phyloP scores from a whole-genome alignment of 1,140 invertebrate genomes.

The Apis laboriosa region DNA sequence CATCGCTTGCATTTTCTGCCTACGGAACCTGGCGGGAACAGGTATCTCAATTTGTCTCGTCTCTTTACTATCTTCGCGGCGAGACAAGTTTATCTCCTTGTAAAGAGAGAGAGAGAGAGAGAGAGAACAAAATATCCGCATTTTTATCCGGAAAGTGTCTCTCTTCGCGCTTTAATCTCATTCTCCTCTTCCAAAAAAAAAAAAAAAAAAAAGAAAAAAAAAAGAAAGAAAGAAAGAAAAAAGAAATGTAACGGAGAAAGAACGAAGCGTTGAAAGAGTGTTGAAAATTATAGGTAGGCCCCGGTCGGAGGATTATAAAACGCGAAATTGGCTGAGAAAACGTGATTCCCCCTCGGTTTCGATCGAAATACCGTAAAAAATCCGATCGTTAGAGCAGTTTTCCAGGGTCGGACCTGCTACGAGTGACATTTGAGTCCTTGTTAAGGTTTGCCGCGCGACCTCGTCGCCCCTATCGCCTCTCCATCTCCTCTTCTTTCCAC shows the following conservation, averaged over 20 bases:
- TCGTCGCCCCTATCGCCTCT: constrained; percentile 36
- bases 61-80: background rate
- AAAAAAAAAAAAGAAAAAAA: too few species aligned
- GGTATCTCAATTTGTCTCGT: constrained; percentile 21
- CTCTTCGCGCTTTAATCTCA: background rate
- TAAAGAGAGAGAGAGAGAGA: background rate
- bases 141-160: background rate
- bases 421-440: constrained; percentile 57
- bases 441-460: constrained; percentile 49
- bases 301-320: background rate
- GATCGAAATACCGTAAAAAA: constrained; percentile 32
- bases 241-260: background rate
- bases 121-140: background rate
- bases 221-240: rapidly evolving
- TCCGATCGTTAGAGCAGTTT: constrained; percentile 43
- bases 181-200: too few species aligned
- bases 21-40: background rate
- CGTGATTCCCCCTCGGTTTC: too few species aligned
- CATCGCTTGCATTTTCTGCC: constrained; percentile 16
- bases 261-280: too few species aligned
- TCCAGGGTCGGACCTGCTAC: constrained; percentile 43
- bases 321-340: constrained; percentile 20
- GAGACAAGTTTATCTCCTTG: background rate
- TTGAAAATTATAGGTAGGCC: background rate
- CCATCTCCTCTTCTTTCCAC: constrained; percentile 39